A percentile compares a stretch with the other conserved stretches of the same genome.
Conservation (phyloP, 2,113 vertebrate species). For the zebrafish (Danio rerio) region GRCz12tu NC_133198.1:9264001-9264500, state of each 20-base stretch:
- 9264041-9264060: slow-evolving; percentile 93
- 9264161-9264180: slow-evolving; percentile 93
- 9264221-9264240: not conserved
- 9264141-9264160: slow-evolving; percentile 97
- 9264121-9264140: slow-evolving; percentile 92
- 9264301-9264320: no score
- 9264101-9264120: slow-evolving; percentile 97
- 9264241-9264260: no score
- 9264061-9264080: slow-evolving; percentile 99
- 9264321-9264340: no score
- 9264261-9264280: not conserved
- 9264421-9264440: no score
- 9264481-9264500: no score
- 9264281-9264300: no score
- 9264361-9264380: no score
- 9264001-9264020: slow-evolving; percentile 90
- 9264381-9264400: no score
- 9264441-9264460: no score
- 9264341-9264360: no score
- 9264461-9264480: no score
- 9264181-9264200: slow-evolving; percentile 96
- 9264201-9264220: slow-evolving; percentile 34
- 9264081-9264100: slow-evolving; percentile 93
- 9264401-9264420: no score
- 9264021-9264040: slow-evolving; percentile 89